phyloP scores from a whole-genome alignment of 1,140 invertebrate genomes.

The Drosophila pruinosa region DNA sequence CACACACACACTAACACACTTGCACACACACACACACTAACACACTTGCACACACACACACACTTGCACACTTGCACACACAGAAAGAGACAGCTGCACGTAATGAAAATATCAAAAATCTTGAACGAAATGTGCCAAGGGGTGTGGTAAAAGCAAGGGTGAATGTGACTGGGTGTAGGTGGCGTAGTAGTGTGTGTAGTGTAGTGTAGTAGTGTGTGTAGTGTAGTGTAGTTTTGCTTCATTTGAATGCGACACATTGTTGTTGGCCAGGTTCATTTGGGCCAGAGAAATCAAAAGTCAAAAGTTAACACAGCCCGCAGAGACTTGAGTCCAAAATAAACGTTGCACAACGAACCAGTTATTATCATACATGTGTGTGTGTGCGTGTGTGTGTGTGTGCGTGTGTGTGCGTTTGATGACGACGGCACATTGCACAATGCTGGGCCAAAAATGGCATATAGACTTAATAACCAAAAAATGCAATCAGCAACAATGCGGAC shows the following conservation, averaged over 20 bases:
- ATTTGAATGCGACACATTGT: conserved; percentile 69
- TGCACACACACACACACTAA: neutral
- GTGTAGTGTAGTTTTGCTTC: conserved; percentile 46
- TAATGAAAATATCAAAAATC: conserved; percentile 81
- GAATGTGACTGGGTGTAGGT: neutral
- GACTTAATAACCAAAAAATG: conserved; percentile 80
- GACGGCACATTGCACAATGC: conserved; percentile 42
- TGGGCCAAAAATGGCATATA: conserved; percentile 43
- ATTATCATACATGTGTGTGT: conserved; percentile 25
- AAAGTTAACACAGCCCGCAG: conserved; percentile 54
- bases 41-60: conserved; percentile 2
- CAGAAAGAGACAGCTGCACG: conserved; percentile 59
- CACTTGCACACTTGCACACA: conserved; percentile 11
- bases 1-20: neutral
- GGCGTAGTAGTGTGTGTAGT: neutral
- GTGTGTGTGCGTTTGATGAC: conserved; percentile 42
- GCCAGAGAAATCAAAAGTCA: conserved; percentile 76
- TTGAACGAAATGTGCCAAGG: conserved; percentile 68
- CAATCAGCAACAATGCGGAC: conserved; percentile 52
- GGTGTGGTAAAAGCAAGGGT: neutral
- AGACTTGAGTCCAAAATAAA: conserved; percentile 53
- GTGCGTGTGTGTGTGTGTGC: conserved; percentile 12
- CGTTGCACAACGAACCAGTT: conserved; percentile 59
- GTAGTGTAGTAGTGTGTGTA: neutral
- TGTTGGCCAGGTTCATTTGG: conserved; percentile 61